Base-by-base conservation (phyloP, 1,140 invertebrate genomes). In the Papilio xuthus region DNA sequence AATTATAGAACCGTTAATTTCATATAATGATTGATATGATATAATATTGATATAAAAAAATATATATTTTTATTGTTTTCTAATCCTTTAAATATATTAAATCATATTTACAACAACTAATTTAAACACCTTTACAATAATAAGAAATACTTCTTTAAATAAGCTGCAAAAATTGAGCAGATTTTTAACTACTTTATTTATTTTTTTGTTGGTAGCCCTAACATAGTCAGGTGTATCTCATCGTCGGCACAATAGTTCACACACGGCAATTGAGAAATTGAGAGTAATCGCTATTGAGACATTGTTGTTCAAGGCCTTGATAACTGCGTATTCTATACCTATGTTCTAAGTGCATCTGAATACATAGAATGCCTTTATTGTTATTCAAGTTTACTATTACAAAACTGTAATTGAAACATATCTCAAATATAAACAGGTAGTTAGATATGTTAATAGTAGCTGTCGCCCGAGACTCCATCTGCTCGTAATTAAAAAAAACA, bases 211-310 rank as follows among this genome's bases (percentile, higher is more conserved):
- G 53, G 7, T 28, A 76, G 20, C 74, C 74, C 74, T 76, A 63
- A 15, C n/a, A 60, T 2, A 63, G 15, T 76, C 74, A 76, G 74
- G 74, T 76, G 50, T 75, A 53, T 37, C 47, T 53, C 73, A 53
- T 2, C 42, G 74, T 76, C 74, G 23, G 71, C 37, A 76, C 81
- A 60, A 81, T 79, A 81, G 85, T 83, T 79, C 78, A 81, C 79
- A 83, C 82, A 84, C 81, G 85, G 84, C 88, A 90, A 90, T 90
- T 92, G 86, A 87, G 85, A 90, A 90, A 92, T 90, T 90, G 89
- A 87, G 86, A 90, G 88, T 90, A 92, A 89, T 86, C 83, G 84
- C 85, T 89, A 88, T 89, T 88, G 85, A 86, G 83, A 85, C 83
- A 84, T 85, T 82, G 84, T 86, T 79, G 84, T 83, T 82, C 85